Percentiles rank a stretch among this genome's conserved stretches.
These are phyloP conservation scores for Chionodraco myersi DNA, from an alignment of 2,113 vertebrate genomes.

Conservation along the genomic window DNA sequence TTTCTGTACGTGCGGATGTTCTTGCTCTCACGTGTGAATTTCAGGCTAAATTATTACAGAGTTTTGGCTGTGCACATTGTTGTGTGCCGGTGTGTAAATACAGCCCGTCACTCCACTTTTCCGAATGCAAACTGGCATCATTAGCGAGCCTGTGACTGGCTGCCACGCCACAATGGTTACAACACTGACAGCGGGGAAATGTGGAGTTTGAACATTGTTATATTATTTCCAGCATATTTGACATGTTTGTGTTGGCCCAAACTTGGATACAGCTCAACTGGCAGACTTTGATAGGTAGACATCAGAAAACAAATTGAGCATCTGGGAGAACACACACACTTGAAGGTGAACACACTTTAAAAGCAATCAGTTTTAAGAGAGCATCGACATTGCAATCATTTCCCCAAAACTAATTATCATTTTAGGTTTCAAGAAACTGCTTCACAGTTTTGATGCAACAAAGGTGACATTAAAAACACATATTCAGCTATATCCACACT, in stretches of 20 bases:
- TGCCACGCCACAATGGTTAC: slow-evolving; percentile 18
- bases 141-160: slow-evolving; percentile 44
- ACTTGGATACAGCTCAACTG: slow-evolving; percentile 38
- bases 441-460: background rate
- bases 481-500: background rate
- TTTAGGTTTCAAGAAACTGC: background rate
- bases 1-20: slow-evolving; percentile 1
- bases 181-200: slow-evolving; percentile 43
- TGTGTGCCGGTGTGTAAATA: background rate
- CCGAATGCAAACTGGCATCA: slow-evolving; percentile 48
- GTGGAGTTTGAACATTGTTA: slow-evolving; percentile 22
- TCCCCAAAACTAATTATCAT: background rate
- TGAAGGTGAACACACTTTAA: background rate
- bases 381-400: slow-evolving; percentile 1
- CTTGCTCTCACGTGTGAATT: background rate
- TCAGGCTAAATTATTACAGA: background rate
- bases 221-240: slow-evolving; percentile 46
- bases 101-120: slow-evolving; percentile 32
- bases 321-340: slow-evolving; percentile 2
- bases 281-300: slow-evolving; percentile 26
- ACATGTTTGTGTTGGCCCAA: slow-evolving; percentile 42
- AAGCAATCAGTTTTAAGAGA: slow-evolving; percentile 3
- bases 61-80: background rate
- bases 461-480: background rate
- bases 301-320: slow-evolving; percentile 20